phyloP scores from a whole-genome alignment of 2,113 vertebrate genomes.

The Apteryx owenii region DNA sequence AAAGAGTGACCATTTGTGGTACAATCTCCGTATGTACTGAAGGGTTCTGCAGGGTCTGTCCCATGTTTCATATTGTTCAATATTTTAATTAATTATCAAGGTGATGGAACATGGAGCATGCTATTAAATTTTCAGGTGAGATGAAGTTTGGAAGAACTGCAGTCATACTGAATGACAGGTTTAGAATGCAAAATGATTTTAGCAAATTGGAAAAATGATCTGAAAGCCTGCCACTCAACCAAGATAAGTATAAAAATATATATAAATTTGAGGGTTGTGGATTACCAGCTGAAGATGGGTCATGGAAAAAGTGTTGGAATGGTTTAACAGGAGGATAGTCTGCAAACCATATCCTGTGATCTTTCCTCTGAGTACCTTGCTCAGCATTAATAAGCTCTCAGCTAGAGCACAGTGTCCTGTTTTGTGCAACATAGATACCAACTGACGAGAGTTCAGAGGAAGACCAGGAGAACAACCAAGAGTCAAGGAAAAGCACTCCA shows the following conservation, averaged over 20 bases:
- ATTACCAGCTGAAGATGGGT: background rate
- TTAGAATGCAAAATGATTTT: background rate
- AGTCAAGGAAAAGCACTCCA: background rate
- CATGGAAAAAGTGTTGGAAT: background rate
- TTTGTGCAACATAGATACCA: background rate
- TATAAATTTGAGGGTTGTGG: background rate
- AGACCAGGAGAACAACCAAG: background rate
- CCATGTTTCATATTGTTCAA: background rate
- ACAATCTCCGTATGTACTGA: rapidly evolving
- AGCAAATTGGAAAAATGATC: background rate
- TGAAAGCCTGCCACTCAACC: background rate
- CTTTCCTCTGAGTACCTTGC: background rate
- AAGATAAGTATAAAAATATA: background rate
- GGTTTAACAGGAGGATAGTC: background rate
- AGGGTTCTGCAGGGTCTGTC: background rate
- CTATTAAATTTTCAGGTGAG: background rate
- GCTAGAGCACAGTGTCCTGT: background rate
- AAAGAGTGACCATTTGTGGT: background rate
- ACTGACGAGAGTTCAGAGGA: background rate
- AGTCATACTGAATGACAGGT: background rate
- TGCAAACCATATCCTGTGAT: rapidly evolving
- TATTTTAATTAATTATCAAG: background rate
- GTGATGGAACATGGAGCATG: background rate
- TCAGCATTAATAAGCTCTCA: background rate
- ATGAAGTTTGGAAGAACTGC: background rate